Evolutionary conservation across 53 echinoderm and acorn worm species (phyloP).

Genomic region (Paracentrotus lividus): DNA sequence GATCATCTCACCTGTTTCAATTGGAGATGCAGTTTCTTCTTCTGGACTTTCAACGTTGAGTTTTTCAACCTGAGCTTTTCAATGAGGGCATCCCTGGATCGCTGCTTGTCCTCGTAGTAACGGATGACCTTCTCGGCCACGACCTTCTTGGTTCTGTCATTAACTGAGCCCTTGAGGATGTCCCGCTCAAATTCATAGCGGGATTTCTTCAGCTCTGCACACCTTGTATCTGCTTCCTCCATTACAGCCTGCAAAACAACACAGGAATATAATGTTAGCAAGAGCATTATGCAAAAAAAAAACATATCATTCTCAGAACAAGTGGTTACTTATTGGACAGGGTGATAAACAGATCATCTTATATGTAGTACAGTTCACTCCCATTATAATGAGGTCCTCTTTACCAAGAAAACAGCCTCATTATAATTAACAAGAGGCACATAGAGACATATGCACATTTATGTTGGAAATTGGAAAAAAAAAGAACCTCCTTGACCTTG

Average conservation of each 20-base stretch:
- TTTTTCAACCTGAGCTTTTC: conserved; percentile 97
- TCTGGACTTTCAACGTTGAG: conserved; percentile 99
- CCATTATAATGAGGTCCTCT: no score
- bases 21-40: conserved; percentile 96
- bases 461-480: no score
- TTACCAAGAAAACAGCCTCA: no score
- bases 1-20: conserved; percentile 87
- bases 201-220: conserved; percentile 95
- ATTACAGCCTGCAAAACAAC: conserved; percentile 83
- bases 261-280: not conserved
- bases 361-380: no score
- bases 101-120: conserved; percentile 94
- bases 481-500: no score
- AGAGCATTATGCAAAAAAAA: not conserved
- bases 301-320: not conserved
- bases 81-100: conserved; percentile 93
- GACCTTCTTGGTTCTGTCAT: conserved; percentile 84
- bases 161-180: conserved; percentile 91
- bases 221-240: conserved; percentile 98
- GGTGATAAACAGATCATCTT: not conserved
- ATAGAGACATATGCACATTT: no score
- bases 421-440: no score
- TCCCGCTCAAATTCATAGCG: conserved; percentile 97
- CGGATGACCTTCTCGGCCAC: conserved; percentile 91
- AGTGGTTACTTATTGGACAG: not conserved